Conservation (phyloP, 2,888 invertebrate genomes). For the Hedychridium roseum region DNA sequence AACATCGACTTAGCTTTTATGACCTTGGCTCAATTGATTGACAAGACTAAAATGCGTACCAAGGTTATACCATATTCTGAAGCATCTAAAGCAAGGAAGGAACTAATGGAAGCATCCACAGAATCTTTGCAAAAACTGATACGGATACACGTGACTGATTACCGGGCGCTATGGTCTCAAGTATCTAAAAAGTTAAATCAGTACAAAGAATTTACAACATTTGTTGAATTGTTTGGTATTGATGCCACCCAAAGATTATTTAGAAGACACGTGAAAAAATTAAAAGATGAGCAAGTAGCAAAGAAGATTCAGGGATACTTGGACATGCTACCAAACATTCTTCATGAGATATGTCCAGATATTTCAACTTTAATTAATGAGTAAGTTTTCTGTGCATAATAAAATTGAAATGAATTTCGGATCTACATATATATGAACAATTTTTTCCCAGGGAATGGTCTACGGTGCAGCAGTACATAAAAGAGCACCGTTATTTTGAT, state of each 20-base stretch:
- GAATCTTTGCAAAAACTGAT: conserved; percentile 91
- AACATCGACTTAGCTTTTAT: conserved; percentile 94
- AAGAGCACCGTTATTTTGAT: conserved; percentile 91
- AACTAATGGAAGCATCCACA: conserved; percentile 87
- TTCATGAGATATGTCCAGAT: conserved; percentile 82
- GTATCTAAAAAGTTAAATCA: conserved; percentile 85
- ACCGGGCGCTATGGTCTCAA: conserved; percentile 86
- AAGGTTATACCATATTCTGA: conserved; percentile 81
- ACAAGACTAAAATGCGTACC: conserved; percentile 83
- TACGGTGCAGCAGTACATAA: conserved; percentile 83
- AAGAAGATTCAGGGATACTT: conserved; percentile 80
- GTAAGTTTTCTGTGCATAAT: conserved; percentile 50
- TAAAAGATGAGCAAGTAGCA: conserved; percentile 82
- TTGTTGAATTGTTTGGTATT: conserved; percentile 88
- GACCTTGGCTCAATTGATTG: conserved; percentile 89
- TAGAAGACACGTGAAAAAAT: conserved; percentile 78
- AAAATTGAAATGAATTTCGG: not conserved
- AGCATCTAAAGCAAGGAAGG: conserved; percentile 85
- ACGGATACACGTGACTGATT: conserved; percentile 82
- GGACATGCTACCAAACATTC: conserved; percentile 78
- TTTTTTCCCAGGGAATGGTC: conserved; percentile 81
- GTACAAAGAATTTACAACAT: conserved; percentile 88
- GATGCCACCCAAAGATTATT: conserved; percentile 83
- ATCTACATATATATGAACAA: not conserved
- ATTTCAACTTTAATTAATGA: conserved; percentile 64